Evolutionary conservation across 2,888 invertebrate genomes (phyloP), one percentile per base, ranked within the genome.

Genomic region (Drosophila neotestacea): DNA sequence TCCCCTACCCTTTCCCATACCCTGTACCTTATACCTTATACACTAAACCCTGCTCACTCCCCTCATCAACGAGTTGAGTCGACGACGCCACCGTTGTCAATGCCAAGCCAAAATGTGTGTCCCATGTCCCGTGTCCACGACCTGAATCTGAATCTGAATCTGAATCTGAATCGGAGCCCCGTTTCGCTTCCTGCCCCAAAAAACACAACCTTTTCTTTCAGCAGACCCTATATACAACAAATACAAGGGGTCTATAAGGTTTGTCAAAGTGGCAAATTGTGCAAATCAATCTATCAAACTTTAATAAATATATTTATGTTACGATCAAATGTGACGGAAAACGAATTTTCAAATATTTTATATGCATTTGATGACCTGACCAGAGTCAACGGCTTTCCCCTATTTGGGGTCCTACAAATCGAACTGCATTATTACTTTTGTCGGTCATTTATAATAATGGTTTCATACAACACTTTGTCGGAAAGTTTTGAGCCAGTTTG

Each of bases 41-140:
- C 16, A 27, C 42, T 38, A 4, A 27, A 36, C 27, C 13, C 0
- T 16, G 16, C 16, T 16, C 16, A 1, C 1, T 16, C 16, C 16
- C 16, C 16, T 16, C 16, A 16, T n/a, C 7, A 7, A 7, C 30
- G 6, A 1, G 22, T 22, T 22, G 13, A 39, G 36, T 22, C 58
- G 39, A 72, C 78, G 51, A 75, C 64, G 80, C 73, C 83, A 80
- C 65, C 74, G 82, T 85, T 87, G 84, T 84, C 85, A 84, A 87
- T 85, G 86, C 83, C 83, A 78, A 46, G 46, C 10, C 56, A 13
- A 56, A 80, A 79, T 79, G 52, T 72, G 71, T 69, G 81, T 84
- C 71, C 60, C 66, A 61, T 38, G 64, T 71, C 60, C 58, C 66
- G 64, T 38, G 64, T 71, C 60, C 51, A 47, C 56, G 77, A 58